Evolutionary conservation across 2,797 vertebrate species (phyloP).

Genomic region (Myotis vivesi): DNA sequence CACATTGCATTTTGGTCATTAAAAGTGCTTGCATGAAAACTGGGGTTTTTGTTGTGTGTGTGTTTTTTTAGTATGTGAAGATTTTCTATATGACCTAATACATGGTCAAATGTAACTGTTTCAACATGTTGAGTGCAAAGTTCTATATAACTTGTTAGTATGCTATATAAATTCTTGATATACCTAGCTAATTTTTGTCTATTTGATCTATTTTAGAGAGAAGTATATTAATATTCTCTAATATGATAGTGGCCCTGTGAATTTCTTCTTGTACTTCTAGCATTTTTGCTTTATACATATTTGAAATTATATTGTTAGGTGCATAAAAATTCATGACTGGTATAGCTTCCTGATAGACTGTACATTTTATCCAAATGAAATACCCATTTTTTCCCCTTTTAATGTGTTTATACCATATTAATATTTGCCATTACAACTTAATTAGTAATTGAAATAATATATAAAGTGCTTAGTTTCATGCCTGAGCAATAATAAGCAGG

Average conservation of each 20-base stretch:
- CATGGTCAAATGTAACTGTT: background rate
- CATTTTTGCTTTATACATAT: conserved; percentile 37
- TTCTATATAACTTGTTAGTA: background rate
- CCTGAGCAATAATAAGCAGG: background rate
- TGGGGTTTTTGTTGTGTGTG: background rate
- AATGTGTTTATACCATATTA: background rate
- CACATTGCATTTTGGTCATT: background rate
- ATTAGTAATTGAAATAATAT: conserved; percentile 13
- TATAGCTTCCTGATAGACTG: background rate
- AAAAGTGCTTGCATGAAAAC: background rate
- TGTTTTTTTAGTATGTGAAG: background rate
- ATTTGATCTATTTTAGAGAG: background rate
- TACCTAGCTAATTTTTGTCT: conserved; percentile 1
- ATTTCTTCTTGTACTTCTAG: background rate
- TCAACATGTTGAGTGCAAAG: background rate
- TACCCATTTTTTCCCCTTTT: background rate
- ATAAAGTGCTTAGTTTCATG: background rate
- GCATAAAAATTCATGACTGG: conserved; percentile 20
- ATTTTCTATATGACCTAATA: conserved; percentile 36
- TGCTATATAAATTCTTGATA: background rate
- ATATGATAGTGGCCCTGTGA: background rate
- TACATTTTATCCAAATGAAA: conserved; percentile 40
- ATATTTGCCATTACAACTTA: background rate
- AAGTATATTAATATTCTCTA: background rate
- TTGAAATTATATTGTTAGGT: conserved; percentile 31